Evolutionary conservation across 2,113 vertebrate genomes (phyloP).

Genomic region (Thunnus maccoyii): DNA sequence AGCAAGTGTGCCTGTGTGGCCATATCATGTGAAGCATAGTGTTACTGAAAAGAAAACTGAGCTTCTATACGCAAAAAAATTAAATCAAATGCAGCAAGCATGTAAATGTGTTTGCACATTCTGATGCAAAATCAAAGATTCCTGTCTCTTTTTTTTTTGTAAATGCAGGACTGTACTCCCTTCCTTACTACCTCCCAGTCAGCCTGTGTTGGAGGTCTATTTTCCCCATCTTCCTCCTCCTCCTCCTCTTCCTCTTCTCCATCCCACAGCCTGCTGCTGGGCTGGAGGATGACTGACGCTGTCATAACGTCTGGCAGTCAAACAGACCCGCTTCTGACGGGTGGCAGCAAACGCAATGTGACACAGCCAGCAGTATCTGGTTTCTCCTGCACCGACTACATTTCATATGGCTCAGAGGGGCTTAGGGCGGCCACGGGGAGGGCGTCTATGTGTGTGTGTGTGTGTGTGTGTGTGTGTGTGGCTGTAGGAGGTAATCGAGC

Average conservation of each 20-base stretch:
- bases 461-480: slow-evolving; percentile 56
- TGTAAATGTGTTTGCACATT: not conserved
- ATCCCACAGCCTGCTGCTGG: slow-evolving; percentile 71
- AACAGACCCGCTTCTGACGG: slow-evolving; percentile 73
- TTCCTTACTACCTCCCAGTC: slow-evolving; percentile 30
- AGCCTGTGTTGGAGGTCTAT: slow-evolving; percentile 47
- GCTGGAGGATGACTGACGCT: slow-evolving; percentile 82
- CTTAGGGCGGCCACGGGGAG: slow-evolving; percentile 77
- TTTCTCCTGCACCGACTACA: slow-evolving; percentile 81
- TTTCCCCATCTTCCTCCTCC: not conserved
- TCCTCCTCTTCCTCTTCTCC: slow-evolving; percentile 38
- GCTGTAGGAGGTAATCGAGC: slow-evolving; percentile 81
- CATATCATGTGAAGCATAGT: not conserved
- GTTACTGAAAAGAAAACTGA: not conserved
- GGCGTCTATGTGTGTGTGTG: slow-evolving; percentile 28
- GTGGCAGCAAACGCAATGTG: slow-evolving; percentile 82
- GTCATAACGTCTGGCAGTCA: slow-evolving; percentile 83
- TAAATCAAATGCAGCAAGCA: not conserved
- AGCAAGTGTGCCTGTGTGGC: not conserved
- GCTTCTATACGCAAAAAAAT: not conserved
- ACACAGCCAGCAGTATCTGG: slow-evolving; percentile 83
- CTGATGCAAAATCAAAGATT: slow-evolving; percentile 9
- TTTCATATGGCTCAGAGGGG: slow-evolving; percentile 84
- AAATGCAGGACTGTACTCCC: slow-evolving; percentile 4
- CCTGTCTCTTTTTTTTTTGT: not conserved